phyloP scores from a whole-genome alignment of 1,140 invertebrate genomes.

The Drosophila bifasciata region DNA sequence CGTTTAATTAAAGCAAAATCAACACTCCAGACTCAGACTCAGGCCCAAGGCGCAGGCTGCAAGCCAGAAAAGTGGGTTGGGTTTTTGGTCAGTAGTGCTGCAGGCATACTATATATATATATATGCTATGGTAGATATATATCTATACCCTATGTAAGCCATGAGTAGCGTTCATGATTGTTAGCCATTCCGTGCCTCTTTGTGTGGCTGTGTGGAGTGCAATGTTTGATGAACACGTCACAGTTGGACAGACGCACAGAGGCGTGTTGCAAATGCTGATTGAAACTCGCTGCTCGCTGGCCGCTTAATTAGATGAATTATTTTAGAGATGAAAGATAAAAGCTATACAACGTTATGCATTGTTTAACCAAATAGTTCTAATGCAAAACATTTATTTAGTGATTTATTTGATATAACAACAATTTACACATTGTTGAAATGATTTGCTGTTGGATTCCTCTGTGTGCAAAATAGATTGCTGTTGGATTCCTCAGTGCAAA shows the following conservation, averaged over 20 bases:
- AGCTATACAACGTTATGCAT: background rate
- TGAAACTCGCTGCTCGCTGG: constrained; percentile 34
- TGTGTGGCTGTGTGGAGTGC: constrained; percentile 57
- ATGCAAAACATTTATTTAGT: constrained; percentile 4
- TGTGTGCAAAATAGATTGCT: too few species aligned
- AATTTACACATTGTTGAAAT: constrained; percentile 33
- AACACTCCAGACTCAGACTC: constrained; percentile 39
- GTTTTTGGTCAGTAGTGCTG: constrained; percentile 34
- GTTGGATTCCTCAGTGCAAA: constrained; percentile 3
- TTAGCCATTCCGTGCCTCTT: constrained; percentile 32
- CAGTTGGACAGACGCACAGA: constrained; percentile 55
- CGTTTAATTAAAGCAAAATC: constrained; percentile 73
- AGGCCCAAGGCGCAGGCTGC: constrained; percentile 1
- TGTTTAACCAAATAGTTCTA: constrained; percentile 21
- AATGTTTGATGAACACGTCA: constrained; percentile 80
- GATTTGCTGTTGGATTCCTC: constrained; percentile 19
- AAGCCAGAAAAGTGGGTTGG: constrained; percentile 50
- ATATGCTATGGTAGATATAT: background rate
- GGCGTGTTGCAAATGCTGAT: constrained; percentile 61
- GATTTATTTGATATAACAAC: constrained; percentile 27
- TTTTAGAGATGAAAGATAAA: constrained; percentile 42
- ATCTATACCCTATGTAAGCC: constrained; percentile 20
- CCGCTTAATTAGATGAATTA: constrained; percentile 48
- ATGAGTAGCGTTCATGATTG: constrained; percentile 44
- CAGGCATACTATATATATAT: constrained; percentile 18